Conservation (phyloP, 2,113 vertebrate species). For the Cyrtonyx montezumae region DNA sequence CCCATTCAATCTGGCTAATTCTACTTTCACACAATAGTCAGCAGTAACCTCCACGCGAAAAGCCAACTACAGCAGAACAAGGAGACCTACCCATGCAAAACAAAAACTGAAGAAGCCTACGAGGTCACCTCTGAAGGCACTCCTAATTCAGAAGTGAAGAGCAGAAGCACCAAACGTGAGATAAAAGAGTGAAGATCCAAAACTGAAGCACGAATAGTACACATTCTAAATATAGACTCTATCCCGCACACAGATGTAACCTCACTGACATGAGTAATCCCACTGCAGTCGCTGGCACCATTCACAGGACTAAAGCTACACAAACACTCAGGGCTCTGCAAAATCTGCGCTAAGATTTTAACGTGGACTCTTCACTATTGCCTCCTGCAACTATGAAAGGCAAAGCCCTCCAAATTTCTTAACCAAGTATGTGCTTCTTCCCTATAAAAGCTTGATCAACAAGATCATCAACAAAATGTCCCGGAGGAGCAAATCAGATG, state of each 20-base stretch:
- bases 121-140: not conserved
- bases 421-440: not conserved
- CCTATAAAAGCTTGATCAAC: not conserved
- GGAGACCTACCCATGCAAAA: not conserved
- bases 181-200: not conserved
- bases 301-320: not conserved
- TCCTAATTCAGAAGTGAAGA: not conserved
- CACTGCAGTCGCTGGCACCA: not conserved
- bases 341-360: accelerated
- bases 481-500: not conserved
- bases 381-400: not conserved
- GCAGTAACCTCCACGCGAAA: not conserved
- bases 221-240: slow-evolving; percentile 20
- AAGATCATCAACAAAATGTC: not conserved
- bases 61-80: not conserved
- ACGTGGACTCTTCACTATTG: accelerated
- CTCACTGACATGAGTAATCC: slow-evolving; percentile 6
- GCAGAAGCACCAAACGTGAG: not conserved
- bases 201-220: not conserved
- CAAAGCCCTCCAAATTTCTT: not conserved
- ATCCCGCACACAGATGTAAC: not conserved
- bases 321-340: not conserved
- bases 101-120: not conserved
- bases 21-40: not conserved
- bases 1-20: not conserved